phyloP scores from a whole-genome alignment of 2,888 invertebrate genomes.

The Fissipunctia ypsillon region DNA sequence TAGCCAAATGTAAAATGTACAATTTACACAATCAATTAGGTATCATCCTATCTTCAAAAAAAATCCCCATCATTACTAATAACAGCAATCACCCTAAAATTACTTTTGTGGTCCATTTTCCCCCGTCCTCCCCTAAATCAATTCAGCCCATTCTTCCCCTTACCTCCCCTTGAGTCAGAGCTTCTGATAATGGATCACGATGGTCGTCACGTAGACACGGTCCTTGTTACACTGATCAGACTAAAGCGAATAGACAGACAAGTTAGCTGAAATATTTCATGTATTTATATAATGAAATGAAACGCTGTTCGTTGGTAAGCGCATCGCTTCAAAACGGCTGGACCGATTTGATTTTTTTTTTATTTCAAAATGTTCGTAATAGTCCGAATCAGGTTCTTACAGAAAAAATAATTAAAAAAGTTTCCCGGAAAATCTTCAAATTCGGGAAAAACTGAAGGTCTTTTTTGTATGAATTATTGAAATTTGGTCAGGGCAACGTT shows the following conservation, averaged over 20 bases:
- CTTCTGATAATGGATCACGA: slow-evolving; percentile 22
- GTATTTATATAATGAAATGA: background rate
- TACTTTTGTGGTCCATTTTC: slow-evolving; percentile 13
- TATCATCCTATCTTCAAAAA: background rate
- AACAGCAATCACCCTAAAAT: slow-evolving; percentile 28
- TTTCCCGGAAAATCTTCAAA: no score
- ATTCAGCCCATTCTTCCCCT: slow-evolving; percentile 36
- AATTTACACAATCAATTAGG: background rate
- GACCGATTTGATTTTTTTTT: background rate
- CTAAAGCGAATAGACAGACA: background rate
- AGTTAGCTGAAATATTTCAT: no score
- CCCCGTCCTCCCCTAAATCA: slow-evolving; percentile 37
- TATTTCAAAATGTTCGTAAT: background rate
- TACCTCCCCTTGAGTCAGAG: slow-evolving; percentile 11
- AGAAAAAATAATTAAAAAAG: no score
- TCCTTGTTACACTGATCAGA: slow-evolving; percentile 12
- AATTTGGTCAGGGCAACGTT: no score
- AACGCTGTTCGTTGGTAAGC: background rate
- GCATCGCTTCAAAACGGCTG: no score
- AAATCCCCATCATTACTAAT: slow-evolving; percentile 4
- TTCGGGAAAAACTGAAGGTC: no score
- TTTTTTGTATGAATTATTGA: no score
- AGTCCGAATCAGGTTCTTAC: no score
- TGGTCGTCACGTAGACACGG: slow-evolving; percentile 25
- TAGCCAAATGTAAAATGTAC: background rate